Evolutionary conservation across 1,140 invertebrate genomes (phyloP).

Genomic region (Drosophila parvula): DNA sequence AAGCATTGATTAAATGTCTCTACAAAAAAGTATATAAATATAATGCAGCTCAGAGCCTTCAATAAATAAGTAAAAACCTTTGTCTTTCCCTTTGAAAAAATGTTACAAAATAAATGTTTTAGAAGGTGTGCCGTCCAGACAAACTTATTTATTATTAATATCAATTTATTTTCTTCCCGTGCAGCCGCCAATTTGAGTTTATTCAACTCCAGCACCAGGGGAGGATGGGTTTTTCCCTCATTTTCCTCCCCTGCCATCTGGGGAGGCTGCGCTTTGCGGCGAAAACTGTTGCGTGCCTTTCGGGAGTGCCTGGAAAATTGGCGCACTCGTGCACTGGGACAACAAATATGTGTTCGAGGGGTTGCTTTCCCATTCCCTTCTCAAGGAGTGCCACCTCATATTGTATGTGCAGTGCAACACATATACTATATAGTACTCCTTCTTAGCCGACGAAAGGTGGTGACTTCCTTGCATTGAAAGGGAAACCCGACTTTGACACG

Average conservation of each 20-base stretch:
- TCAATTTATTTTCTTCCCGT: slow-evolving; percentile 22
- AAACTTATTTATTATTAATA: slow-evolving; percentile 9
- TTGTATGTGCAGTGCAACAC: slow-evolving; percentile 35
- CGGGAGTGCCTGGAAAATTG: slow-evolving; percentile 60
- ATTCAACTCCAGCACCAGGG: slow-evolving; percentile 58
- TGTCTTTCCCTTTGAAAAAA: not conserved
- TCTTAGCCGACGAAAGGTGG: slow-evolving; percentile 32
- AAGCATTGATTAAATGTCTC: no score
- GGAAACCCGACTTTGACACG: slow-evolving; percentile 57
- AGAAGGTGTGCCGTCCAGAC: no score
- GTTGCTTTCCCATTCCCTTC: slow-evolving; percentile 13
- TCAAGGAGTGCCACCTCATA: slow-evolving; percentile 49
- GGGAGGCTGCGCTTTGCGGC: slow-evolving; percentile 58
- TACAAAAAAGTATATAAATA: not conserved
- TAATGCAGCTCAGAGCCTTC: not conserved
- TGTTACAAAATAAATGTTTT: not conserved
- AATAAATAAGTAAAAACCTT: not conserved
- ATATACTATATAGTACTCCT: no score
- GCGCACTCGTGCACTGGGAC: slow-evolving; percentile 72
- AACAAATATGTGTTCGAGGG: slow-evolving; percentile 34
- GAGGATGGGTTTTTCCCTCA: slow-evolving; percentile 24
- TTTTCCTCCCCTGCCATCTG: slow-evolving; percentile 1
- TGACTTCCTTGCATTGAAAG: slow-evolving; percentile 37
- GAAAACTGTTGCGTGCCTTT: slow-evolving; percentile 77
- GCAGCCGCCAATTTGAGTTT: slow-evolving; percentile 47